phyloP scores from a whole-genome alignment of 2,888 invertebrate genomes.

The Cheilosia pagana region DNA sequence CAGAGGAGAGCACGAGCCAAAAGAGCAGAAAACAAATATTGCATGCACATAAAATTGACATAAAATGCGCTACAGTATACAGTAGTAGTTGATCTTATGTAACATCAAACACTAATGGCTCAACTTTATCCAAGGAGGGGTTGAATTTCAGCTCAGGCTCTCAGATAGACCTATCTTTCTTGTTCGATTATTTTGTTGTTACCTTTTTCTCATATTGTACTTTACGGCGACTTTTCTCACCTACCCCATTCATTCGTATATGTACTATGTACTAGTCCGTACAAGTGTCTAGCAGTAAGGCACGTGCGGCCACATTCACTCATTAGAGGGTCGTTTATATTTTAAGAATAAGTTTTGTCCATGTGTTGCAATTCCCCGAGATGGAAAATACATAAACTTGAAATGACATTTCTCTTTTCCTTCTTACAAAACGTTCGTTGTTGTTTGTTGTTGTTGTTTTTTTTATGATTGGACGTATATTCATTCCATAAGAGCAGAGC shows the following conservation, averaged over 20 bases:
- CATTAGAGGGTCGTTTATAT: conserved; percentile 18
- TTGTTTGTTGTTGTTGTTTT: too few relatives aligned
- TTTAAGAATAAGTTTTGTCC: conserved; percentile 1
- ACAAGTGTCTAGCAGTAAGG: too few relatives aligned
- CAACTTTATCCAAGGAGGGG: background rate
- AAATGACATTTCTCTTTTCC: too few relatives aligned
- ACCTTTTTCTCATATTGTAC: background rate
- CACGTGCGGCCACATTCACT: conserved; percentile 1
- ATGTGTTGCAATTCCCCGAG: background rate
- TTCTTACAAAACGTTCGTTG: background rate
- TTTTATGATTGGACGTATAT: too few relatives aligned
- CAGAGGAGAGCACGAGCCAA: background rate
- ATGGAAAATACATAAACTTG: too few relatives aligned
- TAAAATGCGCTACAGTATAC: background rate
- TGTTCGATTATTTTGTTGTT: background rate
- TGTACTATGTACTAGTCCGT: too few relatives aligned
- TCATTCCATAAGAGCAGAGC: too few relatives aligned
- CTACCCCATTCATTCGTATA: too few relatives aligned
- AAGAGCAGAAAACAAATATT: background rate
- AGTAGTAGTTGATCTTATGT: background rate
- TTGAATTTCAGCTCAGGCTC: background rate
- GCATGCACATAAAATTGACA: too few relatives aligned
- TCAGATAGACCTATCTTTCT: background rate
- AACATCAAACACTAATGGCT: background rate
- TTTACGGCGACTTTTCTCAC: background rate